phyloP scores from a whole-genome alignment of 2,113 vertebrate genomes.

The Crotalus tigris region DNA sequence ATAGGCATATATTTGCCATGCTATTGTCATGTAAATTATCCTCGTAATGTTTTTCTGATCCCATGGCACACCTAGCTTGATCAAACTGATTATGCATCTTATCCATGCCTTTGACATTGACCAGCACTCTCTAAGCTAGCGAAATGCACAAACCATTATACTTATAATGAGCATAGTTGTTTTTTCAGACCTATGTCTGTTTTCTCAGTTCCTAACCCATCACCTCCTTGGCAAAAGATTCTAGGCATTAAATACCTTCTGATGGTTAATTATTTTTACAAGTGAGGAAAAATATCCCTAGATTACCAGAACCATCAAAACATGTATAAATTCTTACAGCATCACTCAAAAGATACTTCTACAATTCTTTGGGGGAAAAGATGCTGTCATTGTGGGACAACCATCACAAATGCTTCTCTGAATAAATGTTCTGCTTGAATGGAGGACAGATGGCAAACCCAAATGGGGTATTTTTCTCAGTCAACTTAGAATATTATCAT shows the following conservation, averaged over 20 bases:
- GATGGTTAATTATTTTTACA: background rate
- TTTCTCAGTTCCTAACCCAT: background rate
- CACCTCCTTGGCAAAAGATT: background rate
- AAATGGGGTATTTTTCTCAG: background rate
- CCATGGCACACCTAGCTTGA: background rate
- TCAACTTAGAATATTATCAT: background rate
- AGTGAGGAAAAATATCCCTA: background rate
- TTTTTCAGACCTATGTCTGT: background rate
- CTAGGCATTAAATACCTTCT: background rate
- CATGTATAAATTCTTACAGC: background rate
- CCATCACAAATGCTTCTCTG: background rate
- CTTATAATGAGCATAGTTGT: background rate
- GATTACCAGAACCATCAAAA: background rate
- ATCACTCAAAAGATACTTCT: background rate
- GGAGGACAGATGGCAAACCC: background rate
- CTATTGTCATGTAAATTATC: background rate
- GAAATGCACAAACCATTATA: background rate
- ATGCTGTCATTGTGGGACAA: background rate
- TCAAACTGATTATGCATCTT: background rate
- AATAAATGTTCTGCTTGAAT: background rate
- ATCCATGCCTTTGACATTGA: background rate
- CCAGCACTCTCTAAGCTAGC: background rate
- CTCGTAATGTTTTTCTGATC: background rate
- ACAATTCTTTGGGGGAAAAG: background rate
- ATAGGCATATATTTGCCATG: background rate